phyloP scores from a whole-genome alignment of 2,888 invertebrate species.

The Athalia circularis region DNA sequence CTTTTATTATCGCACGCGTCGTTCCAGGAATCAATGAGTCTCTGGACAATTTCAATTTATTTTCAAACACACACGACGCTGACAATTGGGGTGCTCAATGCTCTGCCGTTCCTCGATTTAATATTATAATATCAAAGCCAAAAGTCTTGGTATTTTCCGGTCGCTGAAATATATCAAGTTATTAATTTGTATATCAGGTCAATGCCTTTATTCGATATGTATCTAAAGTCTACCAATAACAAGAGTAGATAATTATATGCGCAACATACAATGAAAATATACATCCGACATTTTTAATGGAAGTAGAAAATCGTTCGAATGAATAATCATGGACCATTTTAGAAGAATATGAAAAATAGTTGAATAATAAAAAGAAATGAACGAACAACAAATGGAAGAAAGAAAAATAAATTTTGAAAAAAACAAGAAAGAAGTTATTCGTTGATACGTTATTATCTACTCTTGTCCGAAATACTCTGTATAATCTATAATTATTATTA shows the following conservation, averaged over 20 bases:
- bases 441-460: slow-evolving; percentile 26
- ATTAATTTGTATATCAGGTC: slow-evolving; percentile 1
- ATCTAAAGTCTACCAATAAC: slow-evolving; percentile 21
- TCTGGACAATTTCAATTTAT: slow-evolving; percentile 1
- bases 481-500: slow-evolving; percentile 1
- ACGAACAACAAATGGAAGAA: background rate
- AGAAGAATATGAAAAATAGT: background rate
- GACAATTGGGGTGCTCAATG: background rate
- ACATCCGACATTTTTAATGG: slow-evolving; percentile 10
- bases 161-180: slow-evolving; percentile 8
- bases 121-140: background rate
- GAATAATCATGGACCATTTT: slow-evolving; percentile 8
- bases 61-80: background rate
- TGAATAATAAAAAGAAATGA: background rate
- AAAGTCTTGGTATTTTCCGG: slow-evolving; percentile 15
- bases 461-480: slow-evolving; percentile 19
- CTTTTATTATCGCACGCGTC: no score
- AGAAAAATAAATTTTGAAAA: background rate
- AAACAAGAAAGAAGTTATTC: slow-evolving; percentile 19
- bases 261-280: background rate
- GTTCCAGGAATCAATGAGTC: no score
- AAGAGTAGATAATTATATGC: slow-evolving; percentile 14
- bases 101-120: background rate
- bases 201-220: slow-evolving; percentile 43
- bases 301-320: slow-evolving; percentile 21